Evolutionary conservation across 1,140 invertebrate genomes (phyloP).

Genomic region (Pogonomyrmex californicus): DNA sequence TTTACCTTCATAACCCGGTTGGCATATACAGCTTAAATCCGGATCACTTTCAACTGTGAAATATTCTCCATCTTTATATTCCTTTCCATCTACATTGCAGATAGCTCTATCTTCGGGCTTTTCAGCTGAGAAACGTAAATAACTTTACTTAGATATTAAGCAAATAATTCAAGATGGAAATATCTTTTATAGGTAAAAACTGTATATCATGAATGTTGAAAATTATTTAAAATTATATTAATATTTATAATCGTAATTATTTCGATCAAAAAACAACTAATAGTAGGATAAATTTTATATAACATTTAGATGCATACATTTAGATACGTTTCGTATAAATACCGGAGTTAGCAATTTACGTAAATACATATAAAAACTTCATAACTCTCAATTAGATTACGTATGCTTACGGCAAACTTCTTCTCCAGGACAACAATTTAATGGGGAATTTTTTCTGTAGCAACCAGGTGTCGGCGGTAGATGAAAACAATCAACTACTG

Average conservation of each 20-base stretch:
- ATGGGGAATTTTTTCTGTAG: constrained; percentile 17
- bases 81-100: constrained; percentile 77
- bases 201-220: neutral
- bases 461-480: constrained; percentile 40
- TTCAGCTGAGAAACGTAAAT: constrained; percentile 40
- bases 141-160: neutral
- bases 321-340: neutral
- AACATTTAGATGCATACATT: neutral
- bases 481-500: constrained; percentile 69
- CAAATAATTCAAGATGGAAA: neutral
- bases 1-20: constrained; percentile 74
- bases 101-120: constrained; percentile 48
- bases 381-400: neutral
- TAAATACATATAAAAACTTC: neutral
- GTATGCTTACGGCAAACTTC: constrained; percentile 77
- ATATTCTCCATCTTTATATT: constrained; percentile 74
- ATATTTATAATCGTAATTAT: constrained; percentile 3
- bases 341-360: neutral
- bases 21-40: constrained; percentile 65
- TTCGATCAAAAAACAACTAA: neutral
- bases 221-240: constrained; percentile 12
- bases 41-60: constrained; percentile 67
- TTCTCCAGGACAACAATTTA: constrained; percentile 67
- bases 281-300: neutral
- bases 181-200: neutral